These are phyloP conservation scores for Trichopria drosophilae DNA, from an alignment of 2,888 invertebrate species.

Conservation along the genomic window DNA sequence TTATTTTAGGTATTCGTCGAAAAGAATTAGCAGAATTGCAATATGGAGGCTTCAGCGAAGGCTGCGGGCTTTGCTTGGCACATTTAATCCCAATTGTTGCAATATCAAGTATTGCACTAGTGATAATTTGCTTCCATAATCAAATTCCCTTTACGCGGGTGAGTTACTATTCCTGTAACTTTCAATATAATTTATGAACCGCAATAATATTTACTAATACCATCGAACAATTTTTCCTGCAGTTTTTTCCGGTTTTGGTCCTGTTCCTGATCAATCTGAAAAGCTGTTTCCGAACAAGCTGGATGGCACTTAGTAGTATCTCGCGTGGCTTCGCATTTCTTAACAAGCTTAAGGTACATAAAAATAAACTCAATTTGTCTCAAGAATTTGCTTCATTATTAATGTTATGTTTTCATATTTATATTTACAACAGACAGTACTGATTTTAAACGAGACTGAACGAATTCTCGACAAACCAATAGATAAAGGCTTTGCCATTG, in stretches of 20 bases:
- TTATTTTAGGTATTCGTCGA: conserved; percentile 32
- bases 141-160: conserved; percentile 36
- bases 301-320: conserved; percentile 45
- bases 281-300: conserved; percentile 41
- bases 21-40: conserved; percentile 41
- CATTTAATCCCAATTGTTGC: conserved; percentile 42
- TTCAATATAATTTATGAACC: background rate
- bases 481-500: conserved; percentile 57
- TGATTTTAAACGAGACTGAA: conserved; percentile 58
- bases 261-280: conserved; percentile 42
- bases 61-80: conserved; percentile 42
- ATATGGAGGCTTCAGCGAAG: conserved; percentile 41
- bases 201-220: background rate
- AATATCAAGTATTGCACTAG: conserved; percentile 37
- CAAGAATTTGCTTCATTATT: background rate
- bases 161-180: conserved; percentile 9
- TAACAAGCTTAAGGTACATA: conserved; percentile 44
- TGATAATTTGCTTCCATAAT: conserved; percentile 35
- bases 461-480: conserved; percentile 55
- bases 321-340: conserved; percentile 44
- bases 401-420: background rate
- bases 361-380: background rate
- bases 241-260: conserved; percentile 34
- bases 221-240: background rate
- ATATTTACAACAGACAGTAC: conserved; percentile 45